Conservation (phyloP, 2,888 invertebrate genomes). For the Aplocera efformata region DNA sequence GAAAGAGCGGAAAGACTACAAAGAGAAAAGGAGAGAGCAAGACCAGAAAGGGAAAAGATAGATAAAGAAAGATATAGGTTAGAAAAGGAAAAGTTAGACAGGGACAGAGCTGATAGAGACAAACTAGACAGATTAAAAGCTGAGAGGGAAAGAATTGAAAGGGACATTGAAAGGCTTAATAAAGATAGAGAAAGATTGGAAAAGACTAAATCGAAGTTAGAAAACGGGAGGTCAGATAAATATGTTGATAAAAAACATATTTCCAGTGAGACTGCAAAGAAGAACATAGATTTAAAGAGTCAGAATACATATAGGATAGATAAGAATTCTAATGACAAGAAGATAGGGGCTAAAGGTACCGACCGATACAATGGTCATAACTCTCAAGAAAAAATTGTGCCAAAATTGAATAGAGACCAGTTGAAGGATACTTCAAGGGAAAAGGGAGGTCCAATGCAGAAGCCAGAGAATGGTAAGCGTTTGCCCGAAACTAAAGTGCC, state of each 20-base stretch:
- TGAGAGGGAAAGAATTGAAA: slow-evolving; percentile 66
- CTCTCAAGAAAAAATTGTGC: slow-evolving; percentile 52
- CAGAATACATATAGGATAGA: slow-evolving; percentile 77
- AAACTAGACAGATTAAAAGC: slow-evolving; percentile 63
- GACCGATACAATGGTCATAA: slow-evolving; percentile 52
- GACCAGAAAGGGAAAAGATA: slow-evolving; percentile 34
- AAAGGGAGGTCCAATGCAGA: slow-evolving; percentile 36
- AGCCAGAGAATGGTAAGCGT: slow-evolving; percentile 38
- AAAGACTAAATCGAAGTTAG: slow-evolving; percentile 60
- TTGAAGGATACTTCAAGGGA: slow-evolving; percentile 45
- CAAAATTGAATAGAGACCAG: slow-evolving; percentile 45
- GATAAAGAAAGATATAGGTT: slow-evolving; percentile 35
- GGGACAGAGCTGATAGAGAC: slow-evolving; percentile 57
- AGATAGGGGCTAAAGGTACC: slow-evolving; percentile 45
- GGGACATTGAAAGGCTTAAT: slow-evolving; percentile 64
- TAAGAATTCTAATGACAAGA: slow-evolving; percentile 62
- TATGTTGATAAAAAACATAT: slow-evolving; percentile 50
- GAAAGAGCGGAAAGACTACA: slow-evolving; percentile 45
- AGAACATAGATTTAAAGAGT: slow-evolving; percentile 69
- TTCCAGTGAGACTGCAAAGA: slow-evolving; percentile 52
- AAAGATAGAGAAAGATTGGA: slow-evolving; percentile 63
- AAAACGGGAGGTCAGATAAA: slow-evolving; percentile 45
- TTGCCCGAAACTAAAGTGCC: slow-evolving; percentile 38
- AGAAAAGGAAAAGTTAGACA: slow-evolving; percentile 43
- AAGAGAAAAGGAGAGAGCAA: slow-evolving; percentile 34